These are phyloP conservation scores for Agriopis aurantiaria DNA, from an alignment of 2,888 invertebrate species.

Conservation along the genomic window DNA sequence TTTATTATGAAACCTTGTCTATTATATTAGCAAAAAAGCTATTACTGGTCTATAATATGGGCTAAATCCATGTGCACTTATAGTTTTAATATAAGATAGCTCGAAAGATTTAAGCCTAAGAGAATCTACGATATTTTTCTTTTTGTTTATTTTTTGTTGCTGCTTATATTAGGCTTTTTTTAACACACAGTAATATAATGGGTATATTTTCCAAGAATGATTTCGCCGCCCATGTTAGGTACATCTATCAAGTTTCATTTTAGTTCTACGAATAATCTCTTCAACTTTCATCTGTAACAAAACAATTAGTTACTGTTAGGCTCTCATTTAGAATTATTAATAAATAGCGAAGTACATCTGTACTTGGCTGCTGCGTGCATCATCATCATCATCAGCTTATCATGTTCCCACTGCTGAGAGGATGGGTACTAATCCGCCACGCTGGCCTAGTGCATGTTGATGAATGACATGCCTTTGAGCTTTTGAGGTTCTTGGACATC, in stretches of 20 bases:
- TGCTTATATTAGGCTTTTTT: conserved; percentile 83
- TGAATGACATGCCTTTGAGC: too few relatives aligned
- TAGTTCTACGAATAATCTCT: conserved; percentile 81
- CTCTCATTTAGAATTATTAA: not conserved
- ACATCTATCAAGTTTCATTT: conserved; percentile 84
- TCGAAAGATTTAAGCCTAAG: conserved; percentile 81
- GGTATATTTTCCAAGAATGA: conserved; percentile 78
- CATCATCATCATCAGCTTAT: too few relatives aligned
- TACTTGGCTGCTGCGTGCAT: too few relatives aligned
- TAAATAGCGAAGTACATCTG: not conserved
- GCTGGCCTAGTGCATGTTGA: too few relatives aligned
- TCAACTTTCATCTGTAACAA: conserved; percentile 85
- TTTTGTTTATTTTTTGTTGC: conserved; percentile 70
- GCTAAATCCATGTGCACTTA: conserved; percentile 84
- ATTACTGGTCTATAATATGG: conserved; percentile 61
- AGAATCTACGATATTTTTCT: conserved; percentile 77
- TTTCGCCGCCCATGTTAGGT: conserved; percentile 80
- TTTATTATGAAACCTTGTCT: conserved; percentile 70
- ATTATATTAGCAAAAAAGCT: conserved; percentile 75
- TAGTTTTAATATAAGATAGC: conserved; percentile 78
- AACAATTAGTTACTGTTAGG: conserved; percentile 16
- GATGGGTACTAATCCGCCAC: too few relatives aligned
- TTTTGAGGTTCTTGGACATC: too few relatives aligned
- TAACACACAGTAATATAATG: conserved; percentile 81
- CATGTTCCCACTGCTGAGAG: too few relatives aligned